Evolutionary conservation across 1,140 invertebrate genomes (phyloP).

Genomic region (Pararge aegeria): DNA sequence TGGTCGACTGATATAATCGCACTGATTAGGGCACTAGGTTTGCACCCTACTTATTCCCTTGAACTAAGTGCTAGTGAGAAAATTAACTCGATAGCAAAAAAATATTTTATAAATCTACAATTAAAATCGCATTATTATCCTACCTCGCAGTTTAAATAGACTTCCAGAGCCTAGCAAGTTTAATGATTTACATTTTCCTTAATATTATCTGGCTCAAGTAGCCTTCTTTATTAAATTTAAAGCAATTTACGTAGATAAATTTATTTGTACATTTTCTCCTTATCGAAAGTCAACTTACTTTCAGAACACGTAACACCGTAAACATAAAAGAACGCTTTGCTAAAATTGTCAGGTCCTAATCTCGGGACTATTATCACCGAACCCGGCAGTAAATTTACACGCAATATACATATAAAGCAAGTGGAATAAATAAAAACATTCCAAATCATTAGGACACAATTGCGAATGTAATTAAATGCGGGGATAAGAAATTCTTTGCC

Average conservation of each 20-base stretch:
- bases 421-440: constrained; percentile 30
- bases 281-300: constrained; percentile 48
- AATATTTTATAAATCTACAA: not conserved
- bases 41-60: too few relatives aligned
- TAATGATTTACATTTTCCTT: constrained; percentile 5
- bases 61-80: too few relatives aligned
- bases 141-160: not conserved
- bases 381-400: constrained; percentile 45
- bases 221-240: constrained; percentile 11
- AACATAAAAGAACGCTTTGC: constrained; percentile 65
- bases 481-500: not conserved
- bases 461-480: constrained; percentile 15
- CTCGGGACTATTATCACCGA: constrained; percentile 49
- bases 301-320: constrained; percentile 65
- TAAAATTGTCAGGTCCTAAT: constrained; percentile 65
- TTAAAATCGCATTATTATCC: not conserved
- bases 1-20: too few relatives aligned
- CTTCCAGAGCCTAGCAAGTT: not conserved
- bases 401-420: constrained; percentile 44
- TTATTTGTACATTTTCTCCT: constrained; percentile 23
- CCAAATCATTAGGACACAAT: constrained; percentile 17
- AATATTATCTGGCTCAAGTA: constrained; percentile 1
- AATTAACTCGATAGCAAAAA: not conserved
- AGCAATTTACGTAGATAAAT: constrained; percentile 24
- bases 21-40: too few relatives aligned